Conservation (phyloP, 2,797 vertebrate genomes). For the Lateolabrax maculatus region DNA sequence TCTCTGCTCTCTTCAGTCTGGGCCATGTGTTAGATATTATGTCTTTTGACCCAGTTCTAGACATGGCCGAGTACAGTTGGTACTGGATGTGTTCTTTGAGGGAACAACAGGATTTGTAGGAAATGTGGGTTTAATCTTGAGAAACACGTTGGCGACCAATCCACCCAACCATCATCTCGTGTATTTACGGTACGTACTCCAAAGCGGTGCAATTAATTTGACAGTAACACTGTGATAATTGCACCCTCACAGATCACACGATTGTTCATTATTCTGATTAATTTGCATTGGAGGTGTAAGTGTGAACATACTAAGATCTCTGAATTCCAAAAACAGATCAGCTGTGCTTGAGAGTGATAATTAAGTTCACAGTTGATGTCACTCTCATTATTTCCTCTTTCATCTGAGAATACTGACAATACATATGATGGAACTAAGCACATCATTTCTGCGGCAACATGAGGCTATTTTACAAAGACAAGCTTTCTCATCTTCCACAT, state of each 20-base stretch:
- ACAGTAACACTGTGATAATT: not conserved
- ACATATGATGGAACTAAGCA: not conserved
- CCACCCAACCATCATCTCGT: not conserved
- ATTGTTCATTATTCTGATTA: not conserved
- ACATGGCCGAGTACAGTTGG: not conserved
- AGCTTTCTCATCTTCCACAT: conserved; percentile 4
- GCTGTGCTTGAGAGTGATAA: conserved; percentile 12
- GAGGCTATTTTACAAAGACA: not conserved
- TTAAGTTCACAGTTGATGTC: conserved; percentile 23
- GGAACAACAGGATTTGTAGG: not conserved
- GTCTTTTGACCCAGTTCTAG: not conserved
- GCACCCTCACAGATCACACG: not conserved
- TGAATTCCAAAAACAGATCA: not conserved
- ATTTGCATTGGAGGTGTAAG: not conserved
- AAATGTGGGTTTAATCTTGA: not conserved
- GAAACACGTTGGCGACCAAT: not conserved
- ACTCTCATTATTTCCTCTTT: not conserved
- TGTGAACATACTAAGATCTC: not conserved
- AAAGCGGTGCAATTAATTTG: not conserved
- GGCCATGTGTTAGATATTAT: not conserved
- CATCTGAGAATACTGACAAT: not conserved
- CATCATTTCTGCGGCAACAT: too few species aligned
- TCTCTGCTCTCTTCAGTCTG: not conserved
- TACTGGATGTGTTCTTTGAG: not conserved
- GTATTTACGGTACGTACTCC: not conserved